Percentiles rank a stretch among this genome's conserved stretches.
Evolutionary conservation across 2,888 invertebrate genomes (phyloP).

Genomic region (Stenoptilia bipunctidactyla): DNA sequence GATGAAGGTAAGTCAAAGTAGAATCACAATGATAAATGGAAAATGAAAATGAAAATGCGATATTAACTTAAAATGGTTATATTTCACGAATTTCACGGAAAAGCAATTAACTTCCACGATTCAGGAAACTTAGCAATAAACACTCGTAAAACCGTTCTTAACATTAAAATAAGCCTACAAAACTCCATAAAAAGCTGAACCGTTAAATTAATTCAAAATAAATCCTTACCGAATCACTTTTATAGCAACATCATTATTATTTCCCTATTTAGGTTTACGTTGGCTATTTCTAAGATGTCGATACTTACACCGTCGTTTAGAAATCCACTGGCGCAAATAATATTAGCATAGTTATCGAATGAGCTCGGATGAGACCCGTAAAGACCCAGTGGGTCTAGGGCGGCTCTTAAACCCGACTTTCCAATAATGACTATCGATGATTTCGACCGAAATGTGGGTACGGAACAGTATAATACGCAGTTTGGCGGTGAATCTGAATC

Average conservation of each 20-base stretch:
- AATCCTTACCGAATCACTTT: constrained; percentile 1
- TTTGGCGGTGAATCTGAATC: constrained; percentile 54
- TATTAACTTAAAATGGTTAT: too few species aligned
- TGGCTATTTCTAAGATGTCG: constrained; percentile 29
- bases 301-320: constrained; percentile 50
- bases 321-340: constrained; percentile 66
- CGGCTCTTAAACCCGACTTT: constrained; percentile 66
- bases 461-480: constrained; percentile 64
- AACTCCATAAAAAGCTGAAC: too few species aligned
- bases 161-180: too few species aligned
- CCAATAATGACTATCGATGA: constrained; percentile 71
- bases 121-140: too few species aligned
- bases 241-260: not conserved
- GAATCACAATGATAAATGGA: too few species aligned
- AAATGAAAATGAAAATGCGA: too few species aligned
- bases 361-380: constrained; percentile 65
- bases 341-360: constrained; percentile 71
- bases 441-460: constrained; percentile 48
- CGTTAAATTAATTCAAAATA: not conserved
- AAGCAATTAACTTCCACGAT: too few species aligned
- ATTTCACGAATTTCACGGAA: too few species aligned
- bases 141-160: too few species aligned
- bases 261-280: not conserved
- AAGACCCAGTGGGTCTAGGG: constrained; percentile 58
- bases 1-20: too few species aligned